Conservation (phyloP, 2,113 vertebrate species). For the Crotalus helleri region DNA sequence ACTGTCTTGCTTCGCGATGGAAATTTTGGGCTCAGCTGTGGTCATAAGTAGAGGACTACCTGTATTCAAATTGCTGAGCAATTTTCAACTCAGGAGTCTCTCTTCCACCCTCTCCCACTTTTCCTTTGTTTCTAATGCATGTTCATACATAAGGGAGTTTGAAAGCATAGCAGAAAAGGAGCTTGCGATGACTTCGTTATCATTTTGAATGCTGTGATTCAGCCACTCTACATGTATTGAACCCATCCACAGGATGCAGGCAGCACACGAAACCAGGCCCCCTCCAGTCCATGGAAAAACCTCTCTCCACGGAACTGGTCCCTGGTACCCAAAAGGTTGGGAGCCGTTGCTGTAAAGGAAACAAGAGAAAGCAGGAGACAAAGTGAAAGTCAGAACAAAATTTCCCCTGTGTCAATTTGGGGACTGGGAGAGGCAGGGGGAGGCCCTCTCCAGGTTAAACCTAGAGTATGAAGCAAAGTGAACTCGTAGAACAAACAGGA, state of each 20-base stretch:
- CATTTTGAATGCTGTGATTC: background rate
- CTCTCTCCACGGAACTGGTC: no score
- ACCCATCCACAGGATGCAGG: no score
- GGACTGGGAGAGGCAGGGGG: no score
- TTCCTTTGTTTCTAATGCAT: background rate
- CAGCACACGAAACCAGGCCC: no score
- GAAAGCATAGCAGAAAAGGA: background rate
- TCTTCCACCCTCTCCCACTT: no score
- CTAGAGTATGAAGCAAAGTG: background rate
- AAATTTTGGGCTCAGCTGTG: no score
- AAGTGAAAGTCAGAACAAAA: background rate
- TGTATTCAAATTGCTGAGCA: background rate
- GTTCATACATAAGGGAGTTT: background rate
- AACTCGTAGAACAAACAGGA: background rate
- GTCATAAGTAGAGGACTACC: no score
- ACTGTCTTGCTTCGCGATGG: no score
- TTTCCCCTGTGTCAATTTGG: background rate
- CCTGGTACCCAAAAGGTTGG: no score
- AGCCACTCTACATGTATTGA: background rate
- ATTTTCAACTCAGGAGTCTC: background rate
- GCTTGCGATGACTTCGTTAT: no score
- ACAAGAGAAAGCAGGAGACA: background rate
- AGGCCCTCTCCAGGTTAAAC: background rate
- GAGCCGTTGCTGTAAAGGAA: background rate
- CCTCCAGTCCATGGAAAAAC: no score